A percentile compares a stretch with the other conserved stretches of the same genome.
Evolutionary conservation across 2,888 invertebrate genomes (phyloP).

Genomic region (Magallana nippona): DNA sequence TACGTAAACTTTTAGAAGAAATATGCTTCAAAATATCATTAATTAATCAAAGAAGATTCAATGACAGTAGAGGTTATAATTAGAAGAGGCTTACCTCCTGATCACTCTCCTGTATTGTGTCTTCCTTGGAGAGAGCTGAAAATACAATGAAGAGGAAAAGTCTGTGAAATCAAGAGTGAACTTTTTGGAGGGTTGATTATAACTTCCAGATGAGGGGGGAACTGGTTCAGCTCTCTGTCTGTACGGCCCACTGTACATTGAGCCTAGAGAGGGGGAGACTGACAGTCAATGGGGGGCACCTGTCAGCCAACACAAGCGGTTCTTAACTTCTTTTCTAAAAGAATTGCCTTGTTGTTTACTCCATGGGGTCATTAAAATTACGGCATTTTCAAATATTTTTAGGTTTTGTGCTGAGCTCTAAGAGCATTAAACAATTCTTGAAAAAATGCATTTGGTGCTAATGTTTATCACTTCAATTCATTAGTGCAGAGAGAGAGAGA

Average conservation of each 20-base stretch:
- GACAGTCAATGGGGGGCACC: too few species aligned
- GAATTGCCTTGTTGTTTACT: too few species aligned
- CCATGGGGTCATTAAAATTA: too few species aligned
- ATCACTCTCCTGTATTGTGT: conserved; percentile 87
- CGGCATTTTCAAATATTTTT: too few species aligned
- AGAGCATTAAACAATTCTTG: too few species aligned
- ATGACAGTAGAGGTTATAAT: not conserved
- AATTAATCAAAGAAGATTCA: not conserved
- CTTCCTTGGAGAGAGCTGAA: conserved; percentile 95
- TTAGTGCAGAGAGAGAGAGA: not conserved
- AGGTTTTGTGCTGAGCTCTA: too few species aligned
- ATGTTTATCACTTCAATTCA: not conserved
- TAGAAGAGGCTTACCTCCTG: conserved; percentile 82
- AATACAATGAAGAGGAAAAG: conserved; percentile 62
- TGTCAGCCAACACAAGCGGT: too few species aligned
- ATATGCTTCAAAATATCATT: not conserved
- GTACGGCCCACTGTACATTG: too few species aligned
- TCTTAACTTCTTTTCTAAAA: too few species aligned
- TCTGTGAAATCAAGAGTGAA: conserved; percentile 25
- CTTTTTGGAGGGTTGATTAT: not conserved
- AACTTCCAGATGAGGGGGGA: conserved; percentile 9
- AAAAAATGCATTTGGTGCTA: too few species aligned
- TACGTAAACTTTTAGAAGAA: too few species aligned
- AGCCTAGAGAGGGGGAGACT: too few species aligned
- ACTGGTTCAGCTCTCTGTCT: not conserved